Evolutionary conservation across 2,888 invertebrate genomes (phyloP), one percentile per base, ranked within the genome.

Genomic region (Branchellion lobata): DNA sequence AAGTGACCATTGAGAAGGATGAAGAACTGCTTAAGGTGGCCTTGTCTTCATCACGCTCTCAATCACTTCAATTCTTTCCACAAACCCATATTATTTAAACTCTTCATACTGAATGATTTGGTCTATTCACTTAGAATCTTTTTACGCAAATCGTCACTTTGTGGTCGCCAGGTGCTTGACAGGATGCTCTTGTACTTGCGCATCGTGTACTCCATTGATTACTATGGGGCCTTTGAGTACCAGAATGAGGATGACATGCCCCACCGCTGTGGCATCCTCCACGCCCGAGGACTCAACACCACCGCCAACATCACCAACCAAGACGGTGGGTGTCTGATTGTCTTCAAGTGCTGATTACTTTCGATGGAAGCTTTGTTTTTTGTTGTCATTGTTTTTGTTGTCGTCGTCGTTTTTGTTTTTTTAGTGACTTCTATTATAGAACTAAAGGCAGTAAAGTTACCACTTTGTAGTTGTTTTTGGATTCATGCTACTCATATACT

Each of bases 161-260:
- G 14, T 1, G 8, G 31, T 69, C 34, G 29, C 1, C 84, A 89
- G 87, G 91, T 91, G 40, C 86, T 92, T 81, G 92, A 92, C 85
- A 91, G 93, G 73, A 90, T 99, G 81, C 91, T 99, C 75, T 87
- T 98, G 76, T 99, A 99, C 87, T 89, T 99, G 84, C 91, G 99
- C 74, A 91, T 99, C 71, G 99, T 99, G 0, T 97, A 99, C 88
- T 98, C 98, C 0, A 93, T 99, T 78, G 99, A 99, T 88, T 99
- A 95, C 87, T 99, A 99, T 89, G 97, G 97, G 89, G 96, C 96
- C 86, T 96, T 95, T 86, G 98, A 99, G 86, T 99, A 99, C 88
- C 96, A 97, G 0, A 96, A 96, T 85, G 99, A 99, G 88, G 99
- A 99, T 87, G 96, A 97, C 88, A 99, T 99, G 99, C 99, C 99